phyloP scores from a whole-genome alignment of 64 coral and sea anemone genomes.

The Stichodactyla mertensii region DNA sequence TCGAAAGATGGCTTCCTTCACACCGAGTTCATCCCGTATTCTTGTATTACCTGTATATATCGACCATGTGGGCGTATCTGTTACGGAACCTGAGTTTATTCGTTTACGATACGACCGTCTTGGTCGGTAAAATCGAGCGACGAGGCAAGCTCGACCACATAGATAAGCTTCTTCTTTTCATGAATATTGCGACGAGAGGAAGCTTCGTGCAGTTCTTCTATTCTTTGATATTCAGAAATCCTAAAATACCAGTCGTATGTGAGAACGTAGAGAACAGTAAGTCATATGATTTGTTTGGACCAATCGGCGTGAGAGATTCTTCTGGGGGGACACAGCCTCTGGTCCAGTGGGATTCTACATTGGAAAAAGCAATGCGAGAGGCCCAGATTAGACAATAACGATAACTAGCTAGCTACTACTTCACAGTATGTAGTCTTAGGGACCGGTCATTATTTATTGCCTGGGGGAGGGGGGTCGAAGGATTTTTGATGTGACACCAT shows the following conservation, averaged over 20 bases:
- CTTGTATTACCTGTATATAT: conserved; percentile 48
- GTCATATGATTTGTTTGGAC: background rate
- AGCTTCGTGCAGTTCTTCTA: conserved; percentile 85
- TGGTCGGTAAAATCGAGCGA: conserved; percentile 42
- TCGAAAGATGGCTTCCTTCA: conserved; percentile 14
- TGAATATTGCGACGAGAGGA: conserved; percentile 51
- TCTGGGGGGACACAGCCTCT: background rate
- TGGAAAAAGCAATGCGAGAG: background rate
- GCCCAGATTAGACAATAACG: background rate
- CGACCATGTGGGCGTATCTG: conserved; percentile 50
- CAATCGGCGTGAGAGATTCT: background rate
- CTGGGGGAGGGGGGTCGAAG: too few relatives aligned
- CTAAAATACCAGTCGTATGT: conserved; percentile 43
- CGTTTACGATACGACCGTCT: conserved; percentile 50
- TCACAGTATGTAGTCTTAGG: too few relatives aligned
- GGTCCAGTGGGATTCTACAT: conserved; percentile 3
- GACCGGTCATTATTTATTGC: too few relatives aligned
- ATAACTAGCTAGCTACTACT: background rate
- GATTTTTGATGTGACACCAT: too few relatives aligned
- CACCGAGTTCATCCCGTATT: background rate
- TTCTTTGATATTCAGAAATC: conserved; percentile 63
- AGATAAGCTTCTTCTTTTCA: conserved; percentile 38
- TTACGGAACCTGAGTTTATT: conserved; percentile 52
- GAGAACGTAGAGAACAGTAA: background rate
- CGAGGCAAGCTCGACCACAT: conserved; percentile 23